Conservation (phyloP, 37 sponge, comb jelly and placozoan species). For the Lycopodina hypogea region DNA sequence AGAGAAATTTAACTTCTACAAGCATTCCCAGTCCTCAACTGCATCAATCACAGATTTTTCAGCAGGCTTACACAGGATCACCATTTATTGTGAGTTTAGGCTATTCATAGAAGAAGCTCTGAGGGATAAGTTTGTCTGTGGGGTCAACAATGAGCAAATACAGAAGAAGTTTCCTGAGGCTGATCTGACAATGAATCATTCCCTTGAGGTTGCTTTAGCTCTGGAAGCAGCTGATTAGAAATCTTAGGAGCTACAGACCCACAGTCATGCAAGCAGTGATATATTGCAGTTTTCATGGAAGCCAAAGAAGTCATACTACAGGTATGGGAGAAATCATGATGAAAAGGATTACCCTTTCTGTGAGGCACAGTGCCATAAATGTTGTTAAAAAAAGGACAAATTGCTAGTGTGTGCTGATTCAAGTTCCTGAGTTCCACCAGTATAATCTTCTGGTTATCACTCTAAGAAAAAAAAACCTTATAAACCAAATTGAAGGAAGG, state of each 20-base stretch:
- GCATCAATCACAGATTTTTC: conserved; percentile 7
- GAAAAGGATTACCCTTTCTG: not conserved
- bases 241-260: not conserved
- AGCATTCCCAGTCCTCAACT: not conserved
- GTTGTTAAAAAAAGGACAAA: conserved; percentile 15
- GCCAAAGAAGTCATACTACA: not conserved
- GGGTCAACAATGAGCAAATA: conserved; percentile 10
- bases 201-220: conserved; percentile 33
- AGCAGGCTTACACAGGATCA: not conserved
- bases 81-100: too few species aligned
- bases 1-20: conserved; percentile 15
- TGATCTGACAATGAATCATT: conserved; percentile 21
- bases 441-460: too few species aligned
- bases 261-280: not conserved
- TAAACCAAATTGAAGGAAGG: too few species aligned
- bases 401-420: conserved; percentile 2
- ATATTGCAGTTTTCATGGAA: not conserved
- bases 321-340: conserved; percentile 6
- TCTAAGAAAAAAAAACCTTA: too few species aligned
- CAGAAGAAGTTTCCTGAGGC: conserved; percentile 26
- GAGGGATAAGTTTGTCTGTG: conserved; percentile 27
- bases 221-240: conserved; percentile 36
- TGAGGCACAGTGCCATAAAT: conserved; percentile 1
- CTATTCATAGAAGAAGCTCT: too few species aligned
- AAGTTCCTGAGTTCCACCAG: too few species aligned